Conservation (phyloP, 2,797 vertebrate species). For the Pangasius mekongensis region DNA sequence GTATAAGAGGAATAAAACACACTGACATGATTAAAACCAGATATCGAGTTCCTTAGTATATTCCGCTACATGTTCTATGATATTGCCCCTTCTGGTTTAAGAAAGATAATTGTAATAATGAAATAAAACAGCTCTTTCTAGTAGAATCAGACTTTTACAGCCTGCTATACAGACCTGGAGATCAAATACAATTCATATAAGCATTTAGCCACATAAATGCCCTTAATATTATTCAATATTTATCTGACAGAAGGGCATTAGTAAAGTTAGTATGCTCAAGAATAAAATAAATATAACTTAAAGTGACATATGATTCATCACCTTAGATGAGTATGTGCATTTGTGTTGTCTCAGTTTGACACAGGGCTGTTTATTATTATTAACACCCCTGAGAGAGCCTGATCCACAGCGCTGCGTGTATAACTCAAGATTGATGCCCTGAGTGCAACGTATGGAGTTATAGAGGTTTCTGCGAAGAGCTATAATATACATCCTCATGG, state of each 20-base stretch:
- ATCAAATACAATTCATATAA: neutral
- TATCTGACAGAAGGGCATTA: neutral
- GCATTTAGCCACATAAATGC: neutral
- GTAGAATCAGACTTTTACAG: neutral
- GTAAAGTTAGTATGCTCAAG: neutral
- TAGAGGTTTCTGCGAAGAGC: neutral
- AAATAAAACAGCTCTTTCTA: neutral
- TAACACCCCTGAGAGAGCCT: neutral
- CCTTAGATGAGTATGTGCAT: slow-evolving; percentile 24
- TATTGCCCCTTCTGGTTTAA: neutral
- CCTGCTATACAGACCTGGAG: neutral
- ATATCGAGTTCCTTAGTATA: neutral
- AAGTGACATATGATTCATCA: neutral
- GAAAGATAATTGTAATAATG: neutral
- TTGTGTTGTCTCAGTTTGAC: slow-evolving; percentile 27
- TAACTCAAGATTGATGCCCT: slow-evolving; percentile 5
- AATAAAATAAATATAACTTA: neutral
- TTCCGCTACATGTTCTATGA: neutral
- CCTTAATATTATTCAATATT: neutral
- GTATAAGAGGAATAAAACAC: neutral
- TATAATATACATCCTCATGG: neutral
- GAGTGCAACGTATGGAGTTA: neutral
- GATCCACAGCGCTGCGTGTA: slow-evolving; percentile 1
- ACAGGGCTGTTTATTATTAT: slow-evolving; percentile 27
- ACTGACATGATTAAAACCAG: neutral